These are phyloP conservation scores for Palythoa grandiflora DNA, from an alignment of 92 coral and sea anemone species.

Conservation along the genomic window DNA sequence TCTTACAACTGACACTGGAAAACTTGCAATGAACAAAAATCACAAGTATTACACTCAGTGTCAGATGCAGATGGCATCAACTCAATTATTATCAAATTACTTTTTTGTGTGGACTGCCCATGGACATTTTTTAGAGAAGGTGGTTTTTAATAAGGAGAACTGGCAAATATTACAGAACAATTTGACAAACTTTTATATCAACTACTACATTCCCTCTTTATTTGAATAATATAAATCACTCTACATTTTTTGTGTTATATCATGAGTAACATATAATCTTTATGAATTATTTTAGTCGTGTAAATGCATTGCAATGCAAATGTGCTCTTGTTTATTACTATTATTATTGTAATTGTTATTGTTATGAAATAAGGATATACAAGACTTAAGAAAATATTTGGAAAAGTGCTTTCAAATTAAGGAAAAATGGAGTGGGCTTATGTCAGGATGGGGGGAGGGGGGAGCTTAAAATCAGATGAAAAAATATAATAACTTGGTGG, in stretches of 20 bases:
- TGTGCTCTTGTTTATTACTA: not conserved
- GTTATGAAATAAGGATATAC: not conserved
- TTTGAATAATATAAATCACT: not conserved
- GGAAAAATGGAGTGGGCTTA: not conserved
- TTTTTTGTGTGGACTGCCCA: slow-evolving; percentile 2
- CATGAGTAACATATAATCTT: not conserved
- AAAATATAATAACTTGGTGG: not conserved
- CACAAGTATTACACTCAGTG: not conserved
- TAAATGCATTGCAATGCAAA: not conserved
- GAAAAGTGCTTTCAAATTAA: slow-evolving; percentile 2
- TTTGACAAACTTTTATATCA: not conserved
- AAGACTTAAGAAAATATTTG: not conserved
- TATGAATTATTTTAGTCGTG: not conserved
- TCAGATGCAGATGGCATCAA: slow-evolving; percentile 1
- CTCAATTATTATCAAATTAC: slow-evolving; percentile 2
- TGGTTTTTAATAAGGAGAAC: slow-evolving; percentile 1
- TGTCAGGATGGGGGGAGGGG: not conserved
- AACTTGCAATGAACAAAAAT: not conserved
- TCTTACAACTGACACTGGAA: not conserved
- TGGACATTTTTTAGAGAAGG: slow-evolving; percentile 1
- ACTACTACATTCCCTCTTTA: slow-evolving; percentile 4
- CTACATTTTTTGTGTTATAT: not conserved
- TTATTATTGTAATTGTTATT: not conserved
- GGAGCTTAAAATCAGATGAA: not conserved
- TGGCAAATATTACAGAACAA: not conserved